Base-by-base conservation (phyloP, 2,888 invertebrate species). In the Coelopa pilipes region DNA sequence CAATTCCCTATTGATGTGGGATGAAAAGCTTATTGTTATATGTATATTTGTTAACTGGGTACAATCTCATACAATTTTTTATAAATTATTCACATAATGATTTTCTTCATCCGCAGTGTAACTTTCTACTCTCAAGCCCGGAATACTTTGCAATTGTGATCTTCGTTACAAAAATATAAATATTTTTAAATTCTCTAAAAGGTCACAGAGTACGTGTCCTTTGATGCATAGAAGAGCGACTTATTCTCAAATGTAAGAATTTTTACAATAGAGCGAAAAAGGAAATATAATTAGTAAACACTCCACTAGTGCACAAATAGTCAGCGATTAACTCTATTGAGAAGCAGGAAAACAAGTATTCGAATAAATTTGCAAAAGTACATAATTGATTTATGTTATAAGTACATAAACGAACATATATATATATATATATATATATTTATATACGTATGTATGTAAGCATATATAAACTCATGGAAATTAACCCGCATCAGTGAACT, bases 371-470 rank as follows among this genome's bases (percentile, higher is more conserved):
- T 70, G 63, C 65, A 55, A 75, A 75, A 60, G 53, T 67, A 72
- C n/a, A 59, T 63, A 68, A 47, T 45, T 63, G 5, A 45, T 60
- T 45, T 62, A 73, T 57, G 15, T 46, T 68, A 50, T 69, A 55
- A 69, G 50, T 19, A 77, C 46, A 72, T 74, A 76, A 67, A 71
- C 60, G 69, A 73, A 62, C 53, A 75, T 79, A 78, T 77, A 71
- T 49, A 72, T 62, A 69, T 74, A 79, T 73, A 76, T 69, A 81
- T 75, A 78, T 78, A 78, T 75, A 76, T 73, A 67, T 73, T 76
- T 72, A 69, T 74, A 45, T 66, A 60, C 73, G 71, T 63, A 65
- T 69, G 72, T 72, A 68, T 68, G 63, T 59, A 21, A 72, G 70
- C 53, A 59, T n/a, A 55, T 55, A 53, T n/a, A n/a, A 65, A 46